phyloP scores from a whole-genome alignment of 2,113 vertebrate genomes.

The Pongo pygmaeus region DNA sequence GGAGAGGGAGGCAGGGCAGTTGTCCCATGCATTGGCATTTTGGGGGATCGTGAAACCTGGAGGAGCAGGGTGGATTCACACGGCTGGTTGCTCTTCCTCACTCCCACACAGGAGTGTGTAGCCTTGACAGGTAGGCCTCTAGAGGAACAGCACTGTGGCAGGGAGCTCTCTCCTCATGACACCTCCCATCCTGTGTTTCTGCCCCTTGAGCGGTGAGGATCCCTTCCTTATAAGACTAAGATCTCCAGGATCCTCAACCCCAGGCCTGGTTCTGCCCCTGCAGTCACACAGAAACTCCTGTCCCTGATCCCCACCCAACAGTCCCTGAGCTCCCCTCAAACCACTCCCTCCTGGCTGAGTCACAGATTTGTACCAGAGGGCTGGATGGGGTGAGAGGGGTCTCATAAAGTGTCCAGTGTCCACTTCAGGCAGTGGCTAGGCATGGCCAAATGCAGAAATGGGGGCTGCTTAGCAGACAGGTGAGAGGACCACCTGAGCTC shows the following conservation, averaged over 20 bases:
- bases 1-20: background rate
- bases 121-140: background rate
- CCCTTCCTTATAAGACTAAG: background rate
- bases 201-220: background rate
- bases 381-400: no score
- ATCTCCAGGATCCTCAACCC: background rate
- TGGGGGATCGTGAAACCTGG: background rate
- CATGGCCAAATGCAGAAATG: background rate
- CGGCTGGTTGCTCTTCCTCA: background rate
- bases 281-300: background rate
- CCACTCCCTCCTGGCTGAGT: background rate
- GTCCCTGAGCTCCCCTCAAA: background rate
- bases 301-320: background rate
- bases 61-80: background rate
- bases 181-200: background rate
- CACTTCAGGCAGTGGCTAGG: background rate
- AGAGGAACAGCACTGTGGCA: background rate
- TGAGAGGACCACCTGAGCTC: no score
- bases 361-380: background rate
- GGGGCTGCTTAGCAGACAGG: background rate
- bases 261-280: background rate
- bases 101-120: background rate
- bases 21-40: background rate
- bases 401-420: background rate
- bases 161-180: background rate